Evolutionary conservation across 2,797 vertebrate genomes (phyloP).

Genomic region (Pelochelys cantorii): DNA sequence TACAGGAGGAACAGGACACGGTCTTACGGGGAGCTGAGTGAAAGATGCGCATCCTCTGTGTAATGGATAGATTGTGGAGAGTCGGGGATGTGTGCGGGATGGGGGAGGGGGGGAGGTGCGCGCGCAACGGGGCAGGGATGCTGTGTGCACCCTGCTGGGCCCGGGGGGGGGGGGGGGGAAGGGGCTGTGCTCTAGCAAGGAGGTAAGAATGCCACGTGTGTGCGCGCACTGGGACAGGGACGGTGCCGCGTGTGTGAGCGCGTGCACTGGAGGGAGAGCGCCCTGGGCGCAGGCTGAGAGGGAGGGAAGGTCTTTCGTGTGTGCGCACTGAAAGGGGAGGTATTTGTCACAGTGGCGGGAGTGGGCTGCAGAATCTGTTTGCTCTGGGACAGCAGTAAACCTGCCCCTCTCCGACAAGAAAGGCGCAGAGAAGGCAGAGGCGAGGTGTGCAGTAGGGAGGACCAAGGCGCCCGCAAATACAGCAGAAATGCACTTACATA

Average conservation of each 20-base stretch:
- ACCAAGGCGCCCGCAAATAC: not conserved
- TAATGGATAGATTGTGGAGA: no score
- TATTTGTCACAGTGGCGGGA: no score
- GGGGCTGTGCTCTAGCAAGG: not conserved
- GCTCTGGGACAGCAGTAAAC: no score
- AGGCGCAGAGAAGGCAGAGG: no score
- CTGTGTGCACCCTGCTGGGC: not conserved
- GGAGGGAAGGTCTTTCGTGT: not conserved
- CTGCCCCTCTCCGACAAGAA: no score
- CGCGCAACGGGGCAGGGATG: not conserved
- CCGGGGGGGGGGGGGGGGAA: no score
- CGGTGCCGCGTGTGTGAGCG: not conserved
- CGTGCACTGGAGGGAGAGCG: not conserved
- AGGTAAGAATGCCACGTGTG: not conserved
- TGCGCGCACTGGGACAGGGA: conserved; percentile 15
- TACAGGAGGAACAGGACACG: no score
- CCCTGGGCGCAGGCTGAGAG: not conserved
- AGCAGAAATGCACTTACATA: not conserved
- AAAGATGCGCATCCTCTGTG: not conserved
- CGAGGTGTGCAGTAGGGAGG: not conserved
- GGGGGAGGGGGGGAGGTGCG: not conserved
- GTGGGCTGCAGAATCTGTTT: no score
- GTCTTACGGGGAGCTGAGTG: not conserved
- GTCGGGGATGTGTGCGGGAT: no score
- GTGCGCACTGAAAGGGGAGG: not conserved